phyloP scores from a whole-genome alignment of 30 jellyfish, hydroid and myxozoan genomes.

The Pseudorhiza aurosa region DNA sequence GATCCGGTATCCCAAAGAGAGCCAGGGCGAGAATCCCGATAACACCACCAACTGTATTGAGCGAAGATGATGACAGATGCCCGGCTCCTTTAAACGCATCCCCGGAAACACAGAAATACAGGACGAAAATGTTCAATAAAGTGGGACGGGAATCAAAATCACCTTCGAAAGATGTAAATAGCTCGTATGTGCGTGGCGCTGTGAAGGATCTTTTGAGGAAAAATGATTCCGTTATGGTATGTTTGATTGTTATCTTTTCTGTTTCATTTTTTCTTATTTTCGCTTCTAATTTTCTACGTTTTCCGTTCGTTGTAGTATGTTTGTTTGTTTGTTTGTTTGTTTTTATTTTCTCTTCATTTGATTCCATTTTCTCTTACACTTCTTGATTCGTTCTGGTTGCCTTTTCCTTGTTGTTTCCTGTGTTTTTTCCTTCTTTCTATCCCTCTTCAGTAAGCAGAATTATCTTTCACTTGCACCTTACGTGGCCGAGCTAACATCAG shows the following conservation, averaged over 20 bases:
- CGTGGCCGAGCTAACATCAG: no score
- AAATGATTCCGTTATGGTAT: slow-evolving; percentile 80
- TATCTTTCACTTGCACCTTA: no score
- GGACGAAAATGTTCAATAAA: slow-evolving; percentile 31
- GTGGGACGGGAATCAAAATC: not conserved
- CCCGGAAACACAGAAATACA: slow-evolving; percentile 23
- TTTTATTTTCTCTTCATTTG: not conserved
- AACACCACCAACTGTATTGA: slow-evolving; percentile 14
- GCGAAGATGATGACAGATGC: slow-evolving; percentile 45
- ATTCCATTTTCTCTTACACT: not conserved
- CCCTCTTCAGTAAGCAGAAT: not conserved
- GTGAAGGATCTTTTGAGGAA: slow-evolving; percentile 71
- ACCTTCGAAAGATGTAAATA: not conserved
- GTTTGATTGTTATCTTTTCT: no score
- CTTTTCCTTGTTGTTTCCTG: not conserved
- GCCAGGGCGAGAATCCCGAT: slow-evolving; percentile 57
- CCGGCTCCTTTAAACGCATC: slow-evolving; percentile 61
- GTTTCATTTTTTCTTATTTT: no score
- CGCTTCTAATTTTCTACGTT: no score
- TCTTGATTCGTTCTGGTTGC: not conserved
- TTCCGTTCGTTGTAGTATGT: no score
- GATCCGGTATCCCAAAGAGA: slow-evolving; percentile 1
- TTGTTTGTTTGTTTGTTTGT: no score
- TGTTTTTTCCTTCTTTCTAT: not conserved
- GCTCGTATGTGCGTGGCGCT: slow-evolving; percentile 50